Evolutionary conservation across 2,888 invertebrate species (phyloP).

Genomic region (Eupithecia dodoneata): DNA sequence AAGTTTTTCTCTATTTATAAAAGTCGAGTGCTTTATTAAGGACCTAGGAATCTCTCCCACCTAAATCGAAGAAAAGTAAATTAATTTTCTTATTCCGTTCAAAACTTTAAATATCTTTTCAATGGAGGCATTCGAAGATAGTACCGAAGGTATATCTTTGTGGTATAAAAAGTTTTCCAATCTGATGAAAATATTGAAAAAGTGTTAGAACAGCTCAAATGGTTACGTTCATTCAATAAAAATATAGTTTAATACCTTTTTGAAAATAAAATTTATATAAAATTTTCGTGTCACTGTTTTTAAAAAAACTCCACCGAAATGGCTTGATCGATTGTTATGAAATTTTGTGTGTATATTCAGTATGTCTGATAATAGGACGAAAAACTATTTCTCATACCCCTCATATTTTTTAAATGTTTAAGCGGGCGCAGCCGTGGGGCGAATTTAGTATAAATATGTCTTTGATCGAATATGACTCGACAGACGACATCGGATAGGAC

Average conservation of each 20-base stretch:
- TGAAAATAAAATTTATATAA: neutral
- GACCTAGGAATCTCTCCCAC: neutral
- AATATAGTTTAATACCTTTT: neutral
- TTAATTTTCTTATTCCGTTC: neutral
- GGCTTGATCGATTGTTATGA: too few relatives aligned
- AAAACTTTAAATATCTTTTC: neutral
- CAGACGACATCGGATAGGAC: neutral
- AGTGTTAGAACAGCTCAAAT: neutral
- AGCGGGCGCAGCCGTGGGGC: too few relatives aligned
- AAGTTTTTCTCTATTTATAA: neutral
- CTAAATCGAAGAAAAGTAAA: neutral
- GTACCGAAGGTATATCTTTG: neutral
- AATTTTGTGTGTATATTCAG: too few relatives aligned
- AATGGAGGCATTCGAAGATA: neutral
- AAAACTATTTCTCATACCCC: too few relatives aligned
- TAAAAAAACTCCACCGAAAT: too few relatives aligned
- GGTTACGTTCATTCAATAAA: neutral
- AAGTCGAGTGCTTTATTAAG: neutral
- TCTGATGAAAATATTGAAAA: slow-evolving; percentile 5
- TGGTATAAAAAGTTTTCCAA: neutral
- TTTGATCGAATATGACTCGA: neutral
- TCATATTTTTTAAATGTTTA: too few relatives aligned
- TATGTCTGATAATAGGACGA: too few relatives aligned
- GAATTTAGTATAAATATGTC: neutral
- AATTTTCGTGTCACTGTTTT: too few relatives aligned